These are phyloP conservation scores for Brachionus asplanchnoidis DNA, from an alignment of 1,140 invertebrate genomes.

Conservation along the genomic window DNA sequence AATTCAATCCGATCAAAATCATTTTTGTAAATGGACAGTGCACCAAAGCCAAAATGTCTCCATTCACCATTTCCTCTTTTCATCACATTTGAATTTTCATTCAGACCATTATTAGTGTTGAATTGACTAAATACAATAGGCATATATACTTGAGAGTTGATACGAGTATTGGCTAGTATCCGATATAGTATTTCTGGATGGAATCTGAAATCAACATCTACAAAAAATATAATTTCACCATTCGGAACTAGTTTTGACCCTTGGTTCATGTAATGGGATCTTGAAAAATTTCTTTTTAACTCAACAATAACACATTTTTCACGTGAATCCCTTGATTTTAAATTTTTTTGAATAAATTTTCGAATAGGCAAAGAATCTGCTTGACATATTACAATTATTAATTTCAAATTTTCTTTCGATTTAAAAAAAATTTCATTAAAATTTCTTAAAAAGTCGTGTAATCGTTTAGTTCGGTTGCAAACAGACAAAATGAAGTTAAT, in stretches of 20 bases:
- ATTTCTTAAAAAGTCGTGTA: neutral
- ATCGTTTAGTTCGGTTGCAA: neutral
- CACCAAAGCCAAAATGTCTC: neutral
- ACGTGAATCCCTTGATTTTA: neutral
- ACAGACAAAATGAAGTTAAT: neutral
- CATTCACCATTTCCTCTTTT: neutral
- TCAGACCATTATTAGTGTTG: neutral
- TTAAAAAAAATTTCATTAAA: neutral
- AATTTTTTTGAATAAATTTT: neutral
- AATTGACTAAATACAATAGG: neutral
- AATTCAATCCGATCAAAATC: constrained; percentile 96
- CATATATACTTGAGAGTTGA: neutral
- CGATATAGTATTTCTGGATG: constrained; percentile 58
- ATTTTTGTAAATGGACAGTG: constrained; percentile 56
- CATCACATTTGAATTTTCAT: neutral
- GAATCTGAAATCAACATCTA: constrained; percentile 63
- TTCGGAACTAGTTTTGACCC: neutral
- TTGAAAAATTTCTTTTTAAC: neutral
- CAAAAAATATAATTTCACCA: constrained; percentile 62
- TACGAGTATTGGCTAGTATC: constrained; percentile 48
- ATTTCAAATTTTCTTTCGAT: neutral
- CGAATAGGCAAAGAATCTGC: neutral
- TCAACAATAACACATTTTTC: neutral
- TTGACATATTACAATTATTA: neutral
- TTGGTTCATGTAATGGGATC: neutral